Evolutionary conservation across 2,113 vertebrate genomes (phyloP).

Genomic region (Pygoscelis adeliae): DNA sequence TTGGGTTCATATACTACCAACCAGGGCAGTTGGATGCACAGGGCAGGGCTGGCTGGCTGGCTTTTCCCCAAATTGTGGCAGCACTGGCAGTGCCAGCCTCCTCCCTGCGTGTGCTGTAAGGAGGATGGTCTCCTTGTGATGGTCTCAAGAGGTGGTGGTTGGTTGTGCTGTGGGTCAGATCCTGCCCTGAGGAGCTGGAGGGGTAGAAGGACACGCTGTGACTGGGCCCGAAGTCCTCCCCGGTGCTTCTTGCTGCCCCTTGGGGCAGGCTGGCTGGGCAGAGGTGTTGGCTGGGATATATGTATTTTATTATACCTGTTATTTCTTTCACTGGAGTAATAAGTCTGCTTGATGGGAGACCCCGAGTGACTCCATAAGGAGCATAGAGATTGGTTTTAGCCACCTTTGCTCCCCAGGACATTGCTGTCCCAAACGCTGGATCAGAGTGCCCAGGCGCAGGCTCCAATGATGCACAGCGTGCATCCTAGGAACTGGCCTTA

Average conservation of each 20-base stretch:
- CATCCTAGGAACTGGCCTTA: not conserved
- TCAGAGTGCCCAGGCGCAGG: not conserved
- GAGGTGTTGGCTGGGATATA: not conserved
- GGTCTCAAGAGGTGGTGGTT: fast-evolving
- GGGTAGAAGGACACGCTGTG: fast-evolving
- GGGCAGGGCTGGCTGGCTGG: not conserved
- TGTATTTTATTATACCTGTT: slow-evolving; percentile 17
- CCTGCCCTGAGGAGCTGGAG: not conserved
- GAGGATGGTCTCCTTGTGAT: not conserved
- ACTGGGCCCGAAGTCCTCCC: not conserved
- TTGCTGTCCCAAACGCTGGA: not conserved
- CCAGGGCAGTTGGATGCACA: not conserved
- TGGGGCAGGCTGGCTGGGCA: not conserved
- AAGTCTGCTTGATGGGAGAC: slow-evolving; percentile 52
- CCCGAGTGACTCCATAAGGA: not conserved
- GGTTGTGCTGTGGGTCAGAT: not conserved
- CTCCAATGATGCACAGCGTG: fast-evolving
- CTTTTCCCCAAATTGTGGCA: not conserved
- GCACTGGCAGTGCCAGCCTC: not conserved
- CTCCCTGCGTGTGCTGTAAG: fast-evolving
- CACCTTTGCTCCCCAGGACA: slow-evolving; percentile 48
- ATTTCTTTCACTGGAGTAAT: not conserved
- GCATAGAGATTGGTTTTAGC: slow-evolving; percentile 41
- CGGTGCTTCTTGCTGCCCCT: fast-evolving
- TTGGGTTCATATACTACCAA: not conserved